Evolutionary conservation across 23 tunicate species (phyloP), one percentile per base, ranked within the genome.

Genomic region (Halocynthia roretzi): DNA sequence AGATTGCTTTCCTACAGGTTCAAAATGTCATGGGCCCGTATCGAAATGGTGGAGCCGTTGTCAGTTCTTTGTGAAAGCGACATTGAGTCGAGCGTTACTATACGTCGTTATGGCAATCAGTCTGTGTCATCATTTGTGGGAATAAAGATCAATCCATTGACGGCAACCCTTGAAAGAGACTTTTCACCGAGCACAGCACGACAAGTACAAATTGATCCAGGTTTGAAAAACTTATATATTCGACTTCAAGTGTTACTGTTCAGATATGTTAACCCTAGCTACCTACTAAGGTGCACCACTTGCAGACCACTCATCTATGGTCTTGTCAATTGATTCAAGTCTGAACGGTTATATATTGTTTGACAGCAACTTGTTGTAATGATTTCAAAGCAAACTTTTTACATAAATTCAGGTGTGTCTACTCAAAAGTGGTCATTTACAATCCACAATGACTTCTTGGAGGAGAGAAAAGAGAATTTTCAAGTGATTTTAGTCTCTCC

Each of bases 181-280:
- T 85, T 80, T 56, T 60, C 23, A n/a, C 31, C 68, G 10, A 86
- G 83, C 65, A 52, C 82, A 17, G 85, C 92, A 15, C 10, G n/a
- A 20, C 98, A 92, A 75, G 52, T 92, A 11, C 98, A 92, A 71
- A 82, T 92, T 68, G 98, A 92, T 53, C 92, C 90, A 21, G 78
- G 98, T 92, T 31, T 31, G n/a, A 87, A 71, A 31, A 31, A 31
- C 44, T 31, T 31, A 31, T 31, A 31, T 31, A 31, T 31, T 31
- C 44, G 44, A 0, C 1, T 31, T 31, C 44, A 31, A 31, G 44
- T 31, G 44, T 31, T 31, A 31, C 44, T 31, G 4, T 31, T 31
- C 44, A 31, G 2, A 31, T 31, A 31, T 31, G 44, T 1, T 4
- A 31, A 31, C 44, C 44, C 44, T 31, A 31, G 44, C 44, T 31